Conservation (phyloP, 2,113 vertebrate genomes). For the Arothron firmamentum region DNA sequence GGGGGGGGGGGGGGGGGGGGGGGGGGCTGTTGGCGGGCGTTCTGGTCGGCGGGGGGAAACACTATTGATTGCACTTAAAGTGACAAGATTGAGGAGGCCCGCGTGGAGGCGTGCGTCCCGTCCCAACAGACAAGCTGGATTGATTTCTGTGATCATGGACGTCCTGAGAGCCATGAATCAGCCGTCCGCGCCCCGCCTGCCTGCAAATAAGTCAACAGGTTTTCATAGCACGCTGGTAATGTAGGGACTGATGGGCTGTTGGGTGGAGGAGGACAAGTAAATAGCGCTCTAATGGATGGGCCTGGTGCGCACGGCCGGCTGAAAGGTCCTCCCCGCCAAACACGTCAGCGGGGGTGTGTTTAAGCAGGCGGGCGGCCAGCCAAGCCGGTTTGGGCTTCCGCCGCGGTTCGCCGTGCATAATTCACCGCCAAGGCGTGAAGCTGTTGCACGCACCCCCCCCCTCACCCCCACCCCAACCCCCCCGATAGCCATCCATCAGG, state of each 20-base stretch:
- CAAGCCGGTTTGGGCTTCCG: constrained; percentile 19
- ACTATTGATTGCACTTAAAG: constrained; percentile 72
- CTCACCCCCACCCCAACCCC: constrained; percentile 17
- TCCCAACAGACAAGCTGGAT: constrained; percentile 51
- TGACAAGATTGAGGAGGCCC: constrained; percentile 70
- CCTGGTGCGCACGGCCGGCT: constrained; percentile 28
- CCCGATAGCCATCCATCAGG: constrained; percentile 64
- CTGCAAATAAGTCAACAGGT: constrained; percentile 39
- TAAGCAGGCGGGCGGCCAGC: constrained; percentile 28
- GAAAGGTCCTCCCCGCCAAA: constrained; percentile 30
- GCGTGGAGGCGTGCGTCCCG: constrained; percentile 59
- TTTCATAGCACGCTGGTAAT: constrained; percentile 21
- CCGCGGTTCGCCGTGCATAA: constrained; percentile 53
- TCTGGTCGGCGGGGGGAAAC: constrained; percentile 39
- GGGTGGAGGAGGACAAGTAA: constrained; percentile 51
- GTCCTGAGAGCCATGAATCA: constrained; percentile 44
- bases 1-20: constrained; percentile 22
- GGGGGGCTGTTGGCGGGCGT: constrained; percentile 39
- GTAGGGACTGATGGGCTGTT: constrained; percentile 25
- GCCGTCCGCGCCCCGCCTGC: constrained; percentile 4
- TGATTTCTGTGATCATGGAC: constrained; percentile 49
- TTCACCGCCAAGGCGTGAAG: constrained; percentile 43
- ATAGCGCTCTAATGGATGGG: constrained; percentile 46
- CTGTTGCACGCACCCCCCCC: constrained; percentile 38
- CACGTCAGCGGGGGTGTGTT: constrained; percentile 34